Percentiles rank a stretch among this genome's conserved stretches.
Evolutionary conservation across 2,888 invertebrate genomes (phyloP).

Genomic region (Ligdia adustata): DNA sequence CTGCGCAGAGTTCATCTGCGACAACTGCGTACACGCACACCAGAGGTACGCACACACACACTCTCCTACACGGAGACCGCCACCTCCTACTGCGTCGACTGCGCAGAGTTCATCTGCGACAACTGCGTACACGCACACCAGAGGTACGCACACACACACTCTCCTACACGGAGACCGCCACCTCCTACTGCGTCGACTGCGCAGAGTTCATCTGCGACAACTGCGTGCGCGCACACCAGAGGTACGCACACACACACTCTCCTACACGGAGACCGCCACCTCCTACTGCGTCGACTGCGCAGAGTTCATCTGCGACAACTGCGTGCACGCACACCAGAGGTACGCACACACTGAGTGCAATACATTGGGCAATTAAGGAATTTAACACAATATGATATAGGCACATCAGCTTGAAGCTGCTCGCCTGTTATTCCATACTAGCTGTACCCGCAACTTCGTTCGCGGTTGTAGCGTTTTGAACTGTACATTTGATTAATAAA

Average conservation of each 20-base stretch:
- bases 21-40: constrained; percentile 95
- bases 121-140: constrained; percentile 96
- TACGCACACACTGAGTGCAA: constrained; percentile 41
- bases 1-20: constrained; percentile 96
- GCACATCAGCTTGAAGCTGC: too few relatives aligned
- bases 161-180: too few relatives aligned
- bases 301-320: constrained; percentile 96
- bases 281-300: constrained; percentile 96
- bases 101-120: constrained; percentile 96
- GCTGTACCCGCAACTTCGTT: too few relatives aligned
- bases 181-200: constrained; percentile 96
- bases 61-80: too few relatives aligned
- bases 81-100: constrained; percentile 96
- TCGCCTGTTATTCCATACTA: too few relatives aligned
- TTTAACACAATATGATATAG: too few relatives aligned
- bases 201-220: constrained; percentile 96
- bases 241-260: constrained; percentile 68
- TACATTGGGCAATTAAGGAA: too few relatives aligned
- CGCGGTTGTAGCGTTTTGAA: too few relatives aligned
- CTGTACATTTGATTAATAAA: too few relatives aligned
- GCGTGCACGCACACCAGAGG: constrained; percentile 95
- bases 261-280: constrained; percentile 91
- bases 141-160: constrained; percentile 74
- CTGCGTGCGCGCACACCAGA: constrained; percentile 95
- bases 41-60: constrained; percentile 84